Conservation (phyloP, 2,797 vertebrate species). For the Ctenopoma kingsleyae region DNA sequence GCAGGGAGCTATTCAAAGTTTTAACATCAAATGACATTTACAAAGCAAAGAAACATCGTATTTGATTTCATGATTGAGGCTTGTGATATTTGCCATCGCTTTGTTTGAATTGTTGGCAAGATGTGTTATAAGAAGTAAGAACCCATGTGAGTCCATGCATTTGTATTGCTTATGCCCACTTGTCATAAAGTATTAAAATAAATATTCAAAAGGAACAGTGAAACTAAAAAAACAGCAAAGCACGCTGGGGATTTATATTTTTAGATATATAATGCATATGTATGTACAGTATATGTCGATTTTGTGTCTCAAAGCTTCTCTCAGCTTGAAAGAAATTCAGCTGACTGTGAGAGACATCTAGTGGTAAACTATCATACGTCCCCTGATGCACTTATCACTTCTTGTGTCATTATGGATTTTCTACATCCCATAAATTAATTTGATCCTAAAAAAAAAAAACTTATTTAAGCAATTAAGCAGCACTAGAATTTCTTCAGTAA, state of each 20-base stretch:
- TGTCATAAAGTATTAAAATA: background rate
- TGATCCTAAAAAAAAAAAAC: background rate
- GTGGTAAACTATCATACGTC: constrained; percentile 63
- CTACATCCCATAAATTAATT: background rate
- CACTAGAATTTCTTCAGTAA: background rate
- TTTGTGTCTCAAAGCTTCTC: constrained; percentile 4
- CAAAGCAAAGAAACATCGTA: constrained; percentile 43
- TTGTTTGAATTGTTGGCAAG: constrained; percentile 37
- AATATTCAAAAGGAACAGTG: background rate
- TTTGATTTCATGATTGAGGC: constrained; percentile 44
- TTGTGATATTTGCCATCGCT: constrained; percentile 38
- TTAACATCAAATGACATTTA: constrained; percentile 73
- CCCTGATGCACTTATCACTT: background rate
- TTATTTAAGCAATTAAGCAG: background rate
- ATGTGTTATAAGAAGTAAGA: background rate
- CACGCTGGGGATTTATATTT: background rate
- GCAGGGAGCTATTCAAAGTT: constrained; percentile 38
- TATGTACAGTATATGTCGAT: background rate
- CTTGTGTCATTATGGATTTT: background rate
- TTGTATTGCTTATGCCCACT: background rate
- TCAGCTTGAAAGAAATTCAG: constrained; percentile 14
- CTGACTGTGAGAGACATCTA: constrained; percentile 78
- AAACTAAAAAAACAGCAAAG: background rate
- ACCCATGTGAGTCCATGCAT: background rate
- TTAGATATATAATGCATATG: background rate